phyloP scores from a whole-genome alignment of 2,888 invertebrate genomes.

The Alitta virens region DNA sequence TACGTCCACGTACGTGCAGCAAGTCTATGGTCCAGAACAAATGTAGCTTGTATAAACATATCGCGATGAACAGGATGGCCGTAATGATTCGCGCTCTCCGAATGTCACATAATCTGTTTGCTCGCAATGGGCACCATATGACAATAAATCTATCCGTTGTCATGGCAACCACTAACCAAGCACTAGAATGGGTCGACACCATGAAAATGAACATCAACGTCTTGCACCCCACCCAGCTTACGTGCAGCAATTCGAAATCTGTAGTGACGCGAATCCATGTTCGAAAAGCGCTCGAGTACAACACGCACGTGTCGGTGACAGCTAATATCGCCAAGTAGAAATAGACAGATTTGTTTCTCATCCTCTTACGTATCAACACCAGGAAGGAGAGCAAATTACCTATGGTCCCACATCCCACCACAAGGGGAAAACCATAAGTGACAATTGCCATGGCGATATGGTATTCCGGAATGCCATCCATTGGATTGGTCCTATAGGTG shows the following conservation, averaged over 20 bases:
- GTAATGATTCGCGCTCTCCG: constrained; percentile 15
- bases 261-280: constrained; percentile 46
- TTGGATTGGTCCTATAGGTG: too few species aligned
- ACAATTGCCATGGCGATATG: constrained; percentile 4
- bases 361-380: constrained; percentile 40
- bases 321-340: constrained; percentile 48
- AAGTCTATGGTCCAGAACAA: constrained; percentile 18
- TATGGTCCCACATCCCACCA: constrained; percentile 40
- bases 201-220: constrained; percentile 41
- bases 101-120: constrained; percentile 16
- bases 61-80: background rate
- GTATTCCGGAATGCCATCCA: constrained; percentile 4
- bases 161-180: constrained; percentile 26
- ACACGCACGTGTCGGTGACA: constrained; percentile 43
- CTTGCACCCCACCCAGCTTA: constrained; percentile 42
- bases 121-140: constrained; percentile 27
- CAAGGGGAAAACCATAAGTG: constrained; percentile 36
- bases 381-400: constrained; percentile 45
- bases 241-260: constrained; percentile 43
- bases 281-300: constrained; percentile 47
- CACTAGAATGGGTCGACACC: constrained; percentile 30
- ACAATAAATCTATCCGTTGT: constrained; percentile 26
- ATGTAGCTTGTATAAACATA: constrained; percentile 15
- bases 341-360: constrained; percentile 46
- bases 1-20: background rate